Evolutionary conservation across 2,113 vertebrate species (phyloP), one percentile per base, ranked within the genome.

Genomic region (Strigops habroptila): DNA sequence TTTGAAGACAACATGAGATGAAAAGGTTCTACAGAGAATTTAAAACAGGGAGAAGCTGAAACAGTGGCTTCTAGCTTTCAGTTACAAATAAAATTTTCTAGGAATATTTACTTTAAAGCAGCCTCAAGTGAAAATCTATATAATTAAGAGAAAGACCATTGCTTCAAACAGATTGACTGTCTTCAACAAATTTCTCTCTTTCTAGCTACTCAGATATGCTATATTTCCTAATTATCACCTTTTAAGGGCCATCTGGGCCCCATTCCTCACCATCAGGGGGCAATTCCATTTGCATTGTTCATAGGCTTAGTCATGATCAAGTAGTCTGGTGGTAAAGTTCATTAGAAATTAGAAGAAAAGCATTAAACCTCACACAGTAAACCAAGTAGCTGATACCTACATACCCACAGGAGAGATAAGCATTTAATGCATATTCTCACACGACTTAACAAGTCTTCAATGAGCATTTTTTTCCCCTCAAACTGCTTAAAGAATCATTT

Each of bases 181-280:
- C 97, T 98, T 98, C 97, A 98, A 98, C 97, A 98, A 98, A 98
- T 98, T 98, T 98, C 97, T 98, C 97, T 97, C 97, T 98, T 98
- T 97, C 98, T 98, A 98, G 97, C 98, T 98, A 97, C 97, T 98
- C 98, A 97, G 97, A 98, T 98, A 98, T 98, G 98, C 98, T 98
- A 98, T 99, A 99, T 99, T 99, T 99, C 99, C 99, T 99, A 99
- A 99, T 99, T 99, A 99, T 99, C 99, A 99, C 99, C 99, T 99
- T 99, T 99, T 99, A 99, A 99, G 99, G 99, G 99, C 99, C 99
- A 99, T 99, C 99, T 99, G 99, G 99, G 99, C 98, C 98, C 98
- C 99, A 99, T 99, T 99, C 99, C 99, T 99, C 98, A 99, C 98
- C 99, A 98, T 98, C 99, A 95, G 99, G 99, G 99, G 99, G 99